Base-by-base conservation (phyloP, 1,140 invertebrate genomes). In the Diabrotica virgifera region DNA sequence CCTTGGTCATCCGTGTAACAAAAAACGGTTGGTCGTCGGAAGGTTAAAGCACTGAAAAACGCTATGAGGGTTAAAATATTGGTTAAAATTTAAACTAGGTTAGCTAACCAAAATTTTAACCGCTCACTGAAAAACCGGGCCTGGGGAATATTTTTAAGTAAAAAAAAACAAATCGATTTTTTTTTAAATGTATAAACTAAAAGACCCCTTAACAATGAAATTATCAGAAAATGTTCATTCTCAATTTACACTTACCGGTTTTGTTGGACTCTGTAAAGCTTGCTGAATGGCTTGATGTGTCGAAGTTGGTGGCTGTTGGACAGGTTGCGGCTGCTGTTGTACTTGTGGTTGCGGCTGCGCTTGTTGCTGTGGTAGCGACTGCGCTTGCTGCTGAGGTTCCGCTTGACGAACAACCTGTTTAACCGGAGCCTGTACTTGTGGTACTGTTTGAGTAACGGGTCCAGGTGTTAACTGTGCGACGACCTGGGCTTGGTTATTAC, bases 401-500 rank as follows among this genome's bases (percentile, higher is more conserved):
- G 5, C 13, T 12, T n/a, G 12, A 6, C 24, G 24, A n/a, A 14
- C 11, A 13, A 62, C 11, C 10, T 57, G 58, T 35, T 65, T 64
- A 4, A 67, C 63, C 5, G 66, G 59, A 50, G 40, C 69, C 63
- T 59, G 74, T 14, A 14, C 59, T 52, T 66, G 66, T 8, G 66
- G 36, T 2, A 62, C 52, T 52, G 64, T 62, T 11, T 52, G 24
- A 37, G 64, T 70, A 10, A 74, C 59, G 56, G 46, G 70, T 55
- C 73, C 72, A n/a, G 81, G 79, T n/a, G 82, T 83, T 35, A 87
- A 83, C 68, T 88, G 86, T 4, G 86, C 86, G 2, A 87, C 85
- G 46, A 90, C 86, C 74, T 90, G 87, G 11, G 85, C 86, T 68
- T 87, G 86, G 76, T 87, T 87, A 72, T 89, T 89, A 10, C 89